A percentile compares a stretch with the other conserved stretches of the same genome.
Conservation (phyloP, 2,888 invertebrate species). For the Pyrochroa serraticornis region DNA sequence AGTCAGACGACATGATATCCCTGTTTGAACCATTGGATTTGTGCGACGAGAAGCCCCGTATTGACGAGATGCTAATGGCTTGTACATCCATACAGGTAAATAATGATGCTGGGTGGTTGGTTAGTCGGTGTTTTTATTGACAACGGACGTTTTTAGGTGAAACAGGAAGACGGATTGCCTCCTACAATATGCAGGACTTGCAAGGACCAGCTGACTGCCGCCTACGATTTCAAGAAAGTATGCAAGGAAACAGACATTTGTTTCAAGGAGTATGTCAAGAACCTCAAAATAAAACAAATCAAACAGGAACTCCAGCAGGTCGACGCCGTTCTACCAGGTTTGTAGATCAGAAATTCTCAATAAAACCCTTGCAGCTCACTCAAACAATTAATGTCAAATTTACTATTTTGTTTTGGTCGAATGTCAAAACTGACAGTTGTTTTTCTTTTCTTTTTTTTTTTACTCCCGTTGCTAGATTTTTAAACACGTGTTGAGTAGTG, state of each 20-base stretch:
- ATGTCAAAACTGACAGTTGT: not conserved
- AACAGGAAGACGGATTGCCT: conserved; percentile 54
- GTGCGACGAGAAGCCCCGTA: conserved; percentile 52
- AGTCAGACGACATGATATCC: conserved; percentile 50
- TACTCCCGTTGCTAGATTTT: no score
- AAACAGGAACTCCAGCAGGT: conserved; percentile 48
- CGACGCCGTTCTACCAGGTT: conserved; percentile 33
- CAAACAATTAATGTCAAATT: conserved; percentile 9
- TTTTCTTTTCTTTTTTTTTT: not conserved
- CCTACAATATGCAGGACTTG: conserved; percentile 53
- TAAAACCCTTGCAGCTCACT: not conserved
- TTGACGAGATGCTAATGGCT: conserved; percentile 61
- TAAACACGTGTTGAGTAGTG: no score
- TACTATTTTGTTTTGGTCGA: not conserved
- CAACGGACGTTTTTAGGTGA: conserved; percentile 48
- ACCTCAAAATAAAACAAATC: conserved; percentile 44
- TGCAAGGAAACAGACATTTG: conserved; percentile 51
- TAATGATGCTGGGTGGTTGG: conserved; percentile 18
- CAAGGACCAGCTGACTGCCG: conserved; percentile 49
- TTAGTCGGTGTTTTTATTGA: conserved; percentile 1
- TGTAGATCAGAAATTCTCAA: not conserved
- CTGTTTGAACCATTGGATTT: conserved; percentile 51
- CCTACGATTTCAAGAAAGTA: conserved; percentile 54
- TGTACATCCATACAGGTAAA: conserved; percentile 57
- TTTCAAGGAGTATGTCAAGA: conserved; percentile 45